Conservation (phyloP, 2,113 vertebrate species). For the Plecturocebus donacophilus region DNA sequence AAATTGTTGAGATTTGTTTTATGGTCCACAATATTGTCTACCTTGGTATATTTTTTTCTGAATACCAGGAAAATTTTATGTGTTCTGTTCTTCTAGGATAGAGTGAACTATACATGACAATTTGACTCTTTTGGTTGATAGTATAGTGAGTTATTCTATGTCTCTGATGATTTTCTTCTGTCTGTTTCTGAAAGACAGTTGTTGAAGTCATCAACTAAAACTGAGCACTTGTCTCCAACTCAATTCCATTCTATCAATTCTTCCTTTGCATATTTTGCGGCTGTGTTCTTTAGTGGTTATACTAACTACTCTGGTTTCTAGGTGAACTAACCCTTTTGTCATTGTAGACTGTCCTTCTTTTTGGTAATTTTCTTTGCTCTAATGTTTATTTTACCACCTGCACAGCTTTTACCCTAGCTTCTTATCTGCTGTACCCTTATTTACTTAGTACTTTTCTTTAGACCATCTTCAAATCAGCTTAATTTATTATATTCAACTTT, state of each 20-base stretch:
- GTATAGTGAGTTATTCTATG: neutral
- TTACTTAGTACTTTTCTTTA: neutral
- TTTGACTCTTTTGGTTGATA: neutral
- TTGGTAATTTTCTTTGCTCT: neutral
- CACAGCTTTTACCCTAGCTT: too few species aligned
- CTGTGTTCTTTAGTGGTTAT: neutral
- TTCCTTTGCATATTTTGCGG: neutral
- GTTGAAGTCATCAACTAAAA: neutral
- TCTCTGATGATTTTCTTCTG: neutral
- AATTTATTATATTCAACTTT: conserved; percentile 12
- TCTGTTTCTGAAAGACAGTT: neutral
- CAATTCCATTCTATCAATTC: neutral
- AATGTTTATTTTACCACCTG: neutral
- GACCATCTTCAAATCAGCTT: neutral
- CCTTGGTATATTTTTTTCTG: neutral
- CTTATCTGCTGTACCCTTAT: neutral
- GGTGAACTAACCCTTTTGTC: neutral
- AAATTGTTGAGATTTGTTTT: neutral
- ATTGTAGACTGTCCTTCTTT: neutral
- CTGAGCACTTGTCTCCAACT: neutral
- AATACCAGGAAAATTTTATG: neutral
- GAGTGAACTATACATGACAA: neutral
- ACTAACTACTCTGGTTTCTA: neutral
- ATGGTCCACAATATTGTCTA: neutral
- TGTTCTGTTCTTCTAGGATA: neutral